These are phyloP conservation scores for Periplaneta americana DNA, from an alignment of 1,140 invertebrate genomes.

Conservation along the genomic window DNA sequence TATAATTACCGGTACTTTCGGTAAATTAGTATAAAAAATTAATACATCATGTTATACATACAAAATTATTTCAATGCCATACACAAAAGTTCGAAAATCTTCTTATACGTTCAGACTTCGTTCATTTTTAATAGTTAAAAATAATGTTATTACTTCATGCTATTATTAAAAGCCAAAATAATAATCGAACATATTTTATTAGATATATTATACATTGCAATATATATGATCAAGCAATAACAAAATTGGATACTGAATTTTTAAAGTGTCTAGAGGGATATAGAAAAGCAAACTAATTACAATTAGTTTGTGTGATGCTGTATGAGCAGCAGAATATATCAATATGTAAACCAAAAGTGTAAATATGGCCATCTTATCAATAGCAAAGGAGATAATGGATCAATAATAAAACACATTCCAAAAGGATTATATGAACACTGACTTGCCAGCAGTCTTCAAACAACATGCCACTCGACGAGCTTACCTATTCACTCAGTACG, in stretches of 20 bases:
- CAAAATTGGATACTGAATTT: background rate
- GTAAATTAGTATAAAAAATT: no score
- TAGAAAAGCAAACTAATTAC: background rate
- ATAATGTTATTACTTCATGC: background rate
- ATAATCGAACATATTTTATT: background rate
- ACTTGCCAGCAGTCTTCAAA: background rate
- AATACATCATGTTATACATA: no score
- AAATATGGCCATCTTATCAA: background rate
- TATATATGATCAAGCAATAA: no score
- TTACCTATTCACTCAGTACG: conserved; percentile 67
- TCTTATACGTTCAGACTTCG: no score
- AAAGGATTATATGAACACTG: background rate
- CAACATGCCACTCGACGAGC: conserved; percentile 22
- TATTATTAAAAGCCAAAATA: background rate
- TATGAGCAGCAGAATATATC: background rate
- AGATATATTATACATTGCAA: no score
- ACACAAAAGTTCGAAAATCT: no score
- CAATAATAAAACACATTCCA: background rate
- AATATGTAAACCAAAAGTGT: background rate
- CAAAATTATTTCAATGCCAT: no score
- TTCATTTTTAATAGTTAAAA: no score
- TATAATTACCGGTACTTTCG: no score
- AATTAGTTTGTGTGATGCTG: no score
- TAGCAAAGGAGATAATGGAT: background rate
- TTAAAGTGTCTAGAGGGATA: background rate